A percentile compares a stretch with the other conserved stretches of the same genome.
Evolutionary conservation across 92 coral and sea anemone species (phyloP).

Genomic region (Actinostola sp.): DNA sequence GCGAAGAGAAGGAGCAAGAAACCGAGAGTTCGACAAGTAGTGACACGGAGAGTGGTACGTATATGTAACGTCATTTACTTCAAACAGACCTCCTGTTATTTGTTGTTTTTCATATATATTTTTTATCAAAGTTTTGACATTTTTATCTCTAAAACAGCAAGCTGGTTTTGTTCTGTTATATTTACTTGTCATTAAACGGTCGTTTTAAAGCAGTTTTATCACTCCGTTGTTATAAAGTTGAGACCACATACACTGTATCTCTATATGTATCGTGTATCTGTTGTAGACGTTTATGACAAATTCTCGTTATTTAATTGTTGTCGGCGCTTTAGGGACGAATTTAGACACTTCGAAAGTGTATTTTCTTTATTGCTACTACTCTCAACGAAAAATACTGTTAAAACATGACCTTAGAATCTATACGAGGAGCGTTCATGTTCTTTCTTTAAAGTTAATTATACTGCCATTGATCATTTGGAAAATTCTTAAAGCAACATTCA

Average conservation of each 20-base stretch:
- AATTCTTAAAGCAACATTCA: not conserved
- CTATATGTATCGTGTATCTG: not conserved
- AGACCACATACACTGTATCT: not conserved
- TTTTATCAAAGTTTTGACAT: not conserved
- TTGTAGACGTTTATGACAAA: conserved; percentile 15
- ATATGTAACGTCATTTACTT: not conserved
- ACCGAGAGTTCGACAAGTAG: conserved; percentile 25
- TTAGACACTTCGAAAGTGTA: conserved; percentile 13
- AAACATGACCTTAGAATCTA: no score
- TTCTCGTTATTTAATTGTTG: conserved; percentile 8
- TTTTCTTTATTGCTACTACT: no score
- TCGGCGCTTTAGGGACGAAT: not conserved
- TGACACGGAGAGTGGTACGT: conserved; percentile 33
- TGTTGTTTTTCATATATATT: not conserved
- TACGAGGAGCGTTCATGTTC: no score
- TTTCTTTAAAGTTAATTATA: not conserved
- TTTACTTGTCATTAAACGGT: conserved; percentile 9
- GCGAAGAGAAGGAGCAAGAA: conserved; percentile 19
- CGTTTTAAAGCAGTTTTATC: not conserved
- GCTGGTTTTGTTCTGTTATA: not conserved
- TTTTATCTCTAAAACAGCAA: not conserved
- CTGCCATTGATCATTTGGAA: not conserved
- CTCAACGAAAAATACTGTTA: no score
- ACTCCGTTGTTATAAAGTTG: not conserved
- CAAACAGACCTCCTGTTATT: not conserved